phyloP scores from a whole-genome alignment of 1,140 invertebrate genomes.

The Panagrolaimus sp. region DNA sequence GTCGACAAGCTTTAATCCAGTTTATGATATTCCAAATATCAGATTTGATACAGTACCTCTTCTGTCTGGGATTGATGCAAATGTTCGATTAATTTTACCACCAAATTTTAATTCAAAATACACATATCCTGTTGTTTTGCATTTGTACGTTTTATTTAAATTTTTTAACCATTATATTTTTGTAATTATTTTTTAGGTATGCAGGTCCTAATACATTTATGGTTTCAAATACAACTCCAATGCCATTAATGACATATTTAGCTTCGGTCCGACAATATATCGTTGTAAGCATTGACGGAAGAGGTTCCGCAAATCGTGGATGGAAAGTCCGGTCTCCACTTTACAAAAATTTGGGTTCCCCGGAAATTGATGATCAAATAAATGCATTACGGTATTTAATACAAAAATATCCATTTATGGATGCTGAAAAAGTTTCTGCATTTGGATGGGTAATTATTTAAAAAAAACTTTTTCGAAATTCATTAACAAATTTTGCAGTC shows the following conservation, averaged over 20 bases:
- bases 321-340: slow-evolving; percentile 28
- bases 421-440: slow-evolving; percentile 24
- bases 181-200: background rate
- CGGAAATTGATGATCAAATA: slow-evolving; percentile 35
- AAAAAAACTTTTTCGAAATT: background rate
- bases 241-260: background rate
- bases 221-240: slow-evolving; percentile 27
- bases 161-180: background rate
- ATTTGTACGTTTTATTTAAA: slow-evolving; percentile 19
- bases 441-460: slow-evolving; percentile 27
- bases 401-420: slow-evolving; percentile 31
- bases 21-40: slow-evolving; percentile 1
- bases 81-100: slow-evolving; percentile 29
- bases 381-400: slow-evolving; percentile 28
- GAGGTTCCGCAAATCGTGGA: slow-evolving; percentile 30
- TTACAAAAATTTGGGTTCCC: slow-evolving; percentile 33
- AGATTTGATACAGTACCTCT: background rate
- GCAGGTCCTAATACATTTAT: slow-evolving; percentile 28
- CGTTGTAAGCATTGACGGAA: slow-evolving; percentile 29
- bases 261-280: slow-evolving; percentile 18
- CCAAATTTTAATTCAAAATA: slow-evolving; percentile 26
- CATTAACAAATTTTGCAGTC: slow-evolving; percentile 23
- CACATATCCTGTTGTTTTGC: slow-evolving; percentile 28
- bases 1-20: background rate
- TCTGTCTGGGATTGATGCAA: slow-evolving; percentile 18